A percentile compares a stretch with the other conserved stretches of the same genome.
phyloP scores from a whole-genome alignment of 2,797 vertebrate genomes.

The Acipenser oxyrinchus region DNA sequence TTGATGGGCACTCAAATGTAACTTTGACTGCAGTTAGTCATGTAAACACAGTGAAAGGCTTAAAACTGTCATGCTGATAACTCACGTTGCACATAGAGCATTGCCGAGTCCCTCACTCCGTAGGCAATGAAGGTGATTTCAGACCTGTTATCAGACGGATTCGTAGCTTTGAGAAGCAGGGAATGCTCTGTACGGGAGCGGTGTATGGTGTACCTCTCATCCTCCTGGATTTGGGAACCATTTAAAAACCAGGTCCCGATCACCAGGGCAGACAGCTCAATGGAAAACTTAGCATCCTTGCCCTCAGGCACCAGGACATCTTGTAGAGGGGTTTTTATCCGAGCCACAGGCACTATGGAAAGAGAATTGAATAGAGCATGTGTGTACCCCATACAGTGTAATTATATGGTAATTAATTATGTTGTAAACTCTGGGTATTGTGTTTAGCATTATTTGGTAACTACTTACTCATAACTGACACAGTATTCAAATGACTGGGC shows the following conservation, averaged over 20 bases:
- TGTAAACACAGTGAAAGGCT: no score
- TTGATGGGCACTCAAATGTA: no score
- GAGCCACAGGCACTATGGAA: slow-evolving; percentile 75
- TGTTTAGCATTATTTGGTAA: no score
- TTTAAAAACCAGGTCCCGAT: slow-evolving; percentile 82
- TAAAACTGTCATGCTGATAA: no score
- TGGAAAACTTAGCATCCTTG: slow-evolving; percentile 73
- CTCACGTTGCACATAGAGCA: slow-evolving; percentile 82
- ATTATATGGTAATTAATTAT: no score
- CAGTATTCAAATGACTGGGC: no score
- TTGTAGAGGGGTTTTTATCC: slow-evolving; percentile 75
- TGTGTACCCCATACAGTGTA: neutral
- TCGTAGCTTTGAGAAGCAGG: slow-evolving; percentile 65
- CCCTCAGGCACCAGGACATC: slow-evolving; percentile 69
- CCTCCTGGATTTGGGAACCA: slow-evolving; percentile 61
- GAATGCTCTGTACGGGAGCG: slow-evolving; percentile 66
- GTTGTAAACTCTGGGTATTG: neutral
- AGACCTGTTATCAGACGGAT: slow-evolving; percentile 65
- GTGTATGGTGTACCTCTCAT: slow-evolving; percentile 56
- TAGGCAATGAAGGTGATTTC: slow-evolving; percentile 80
- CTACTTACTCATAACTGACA: no score
- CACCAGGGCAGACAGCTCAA: slow-evolving; percentile 77
- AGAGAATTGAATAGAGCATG: neutral
- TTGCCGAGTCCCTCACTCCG: slow-evolving; percentile 73
- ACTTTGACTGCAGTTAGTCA: no score